Evolutionary conservation across 1,140 invertebrate species (phyloP), one percentile per base, ranked within the genome.

Genomic region (Uloborus diversus): DNA sequence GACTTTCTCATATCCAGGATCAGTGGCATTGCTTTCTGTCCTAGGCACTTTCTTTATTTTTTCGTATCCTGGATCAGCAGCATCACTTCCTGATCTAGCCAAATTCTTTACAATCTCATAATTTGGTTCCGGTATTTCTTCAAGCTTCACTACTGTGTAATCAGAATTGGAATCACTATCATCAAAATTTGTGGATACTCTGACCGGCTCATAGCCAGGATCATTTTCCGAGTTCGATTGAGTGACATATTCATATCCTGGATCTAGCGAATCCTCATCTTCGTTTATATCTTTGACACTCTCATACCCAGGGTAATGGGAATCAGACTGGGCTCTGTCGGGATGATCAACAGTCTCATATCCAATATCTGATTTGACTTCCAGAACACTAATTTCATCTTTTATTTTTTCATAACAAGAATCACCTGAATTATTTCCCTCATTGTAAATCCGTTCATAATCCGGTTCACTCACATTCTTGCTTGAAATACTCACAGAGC

Each of bases 391-490:
- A 33, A 17, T 33, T 64, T 80, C 68, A 42, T 80, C 78, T 37
- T 70, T 70, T 14, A 80, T 70, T 56, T 80, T 71, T 33, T 80
- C 78, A 56, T 80, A 80, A n/a, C 78, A 70, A 30, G 68, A 71
- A 65, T 80, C 66, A 17, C 53, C 78, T n/a, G 57, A 70, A 47
- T 70, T 68, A 35, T 68, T 47, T 33, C 61, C 69, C 35, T 79
- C 76, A 59, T 79, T 79, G 17, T 80, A 70, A 13, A 80, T 71
- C 42, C 59, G 35, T 23, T 81, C 79, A 62, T 81, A 81, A 51
- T 70, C 69, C 23, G 78, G 78, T 42, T 80, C 78, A 20, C 51
- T 20, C 9, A 17, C 7, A 37, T 51, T 47, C 30, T 59, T 61
- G 20, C 37, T 62, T 13, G 64, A 57, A 3, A 33, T 13, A 1